Conservation (phyloP, 2,888 invertebrate species). For the Gryllus longicercus region DNA sequence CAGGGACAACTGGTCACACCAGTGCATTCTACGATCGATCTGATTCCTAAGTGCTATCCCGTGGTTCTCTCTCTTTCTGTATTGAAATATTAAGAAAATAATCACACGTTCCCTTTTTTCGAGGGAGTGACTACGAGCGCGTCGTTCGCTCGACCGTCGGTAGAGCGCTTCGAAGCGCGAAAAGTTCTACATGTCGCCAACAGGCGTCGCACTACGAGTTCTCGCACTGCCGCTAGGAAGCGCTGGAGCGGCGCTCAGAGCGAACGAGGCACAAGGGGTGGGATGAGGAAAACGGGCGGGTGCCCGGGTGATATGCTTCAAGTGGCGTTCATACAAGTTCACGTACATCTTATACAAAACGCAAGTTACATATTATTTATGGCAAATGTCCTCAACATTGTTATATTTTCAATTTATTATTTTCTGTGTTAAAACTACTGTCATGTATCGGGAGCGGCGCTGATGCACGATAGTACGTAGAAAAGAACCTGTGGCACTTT, state of each 20-base stretch:
- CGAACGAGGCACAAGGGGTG: neutral
- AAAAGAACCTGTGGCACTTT: no score
- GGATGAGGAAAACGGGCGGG: neutral
- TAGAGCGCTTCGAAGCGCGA: neutral
- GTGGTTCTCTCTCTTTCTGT: neutral
- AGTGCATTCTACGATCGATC: neutral
- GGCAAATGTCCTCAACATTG: constrained; percentile 17
- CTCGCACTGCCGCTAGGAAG: neutral
- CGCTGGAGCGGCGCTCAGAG: neutral
- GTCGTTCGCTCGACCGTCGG: neutral
- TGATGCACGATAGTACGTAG: no score
- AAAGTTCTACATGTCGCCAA: neutral
- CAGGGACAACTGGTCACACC: neutral
- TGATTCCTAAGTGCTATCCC: constrained; percentile 2
- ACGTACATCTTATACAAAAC: constrained; percentile 1
- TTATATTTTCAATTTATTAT: neutral
- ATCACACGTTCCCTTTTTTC: constrained; percentile 5
- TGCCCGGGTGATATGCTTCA: constrained; percentile 5
- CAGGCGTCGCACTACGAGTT: neutral
- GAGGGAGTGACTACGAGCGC: neutral
- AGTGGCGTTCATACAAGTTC: constrained; percentile 1
- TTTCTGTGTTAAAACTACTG: neutral
- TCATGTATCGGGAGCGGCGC: neutral
- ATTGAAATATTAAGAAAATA: constrained; percentile 17
- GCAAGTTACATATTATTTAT: constrained; percentile 2